A percentile compares a stretch with the other conserved stretches of the same genome.
phyloP scores from a whole-genome alignment of 2,888 invertebrate genomes.

The Malacosoma neustria region DNA sequence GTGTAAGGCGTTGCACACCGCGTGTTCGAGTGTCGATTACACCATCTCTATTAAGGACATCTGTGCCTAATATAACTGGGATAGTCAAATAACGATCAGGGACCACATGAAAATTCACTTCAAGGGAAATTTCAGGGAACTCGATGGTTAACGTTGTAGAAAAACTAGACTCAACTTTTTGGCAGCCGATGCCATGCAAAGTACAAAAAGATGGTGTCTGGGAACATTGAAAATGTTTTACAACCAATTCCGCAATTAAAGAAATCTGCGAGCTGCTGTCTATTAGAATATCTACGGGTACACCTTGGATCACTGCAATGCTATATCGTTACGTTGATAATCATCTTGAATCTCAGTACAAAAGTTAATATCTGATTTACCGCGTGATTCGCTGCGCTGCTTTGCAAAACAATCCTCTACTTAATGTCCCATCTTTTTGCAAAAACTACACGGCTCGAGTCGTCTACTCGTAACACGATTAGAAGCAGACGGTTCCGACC shows the following conservation, averaged over 20 bases:
- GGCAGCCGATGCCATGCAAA: slow-evolving; percentile 10
- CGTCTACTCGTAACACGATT: too few species aligned
- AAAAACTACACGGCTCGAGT: slow-evolving; percentile 12
- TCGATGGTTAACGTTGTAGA: slow-evolving; percentile 13
- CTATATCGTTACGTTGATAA: slow-evolving; percentile 1
- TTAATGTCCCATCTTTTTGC: slow-evolving; percentile 16
- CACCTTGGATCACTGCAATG: slow-evolving; percentile 8
- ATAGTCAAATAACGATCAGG: slow-evolving; percentile 9
- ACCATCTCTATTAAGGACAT: slow-evolving; percentile 14
- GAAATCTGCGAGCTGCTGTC: slow-evolving; percentile 15
- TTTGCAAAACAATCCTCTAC: slow-evolving; percentile 15
- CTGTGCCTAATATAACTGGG: slow-evolving; percentile 16
- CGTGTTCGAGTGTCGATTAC: slow-evolving; percentile 5
- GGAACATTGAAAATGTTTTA: slow-evolving; percentile 12
- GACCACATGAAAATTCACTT: slow-evolving; percentile 16
- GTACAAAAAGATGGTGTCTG: slow-evolving; percentile 6
- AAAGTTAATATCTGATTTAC: slow-evolving; percentile 6
- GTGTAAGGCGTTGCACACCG: slow-evolving; percentile 1
- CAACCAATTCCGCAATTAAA: slow-evolving; percentile 8
- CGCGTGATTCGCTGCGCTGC: slow-evolving; percentile 1
- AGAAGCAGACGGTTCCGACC: too few species aligned
- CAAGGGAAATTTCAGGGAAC: slow-evolving; percentile 12
- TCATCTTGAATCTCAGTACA: slow-evolving; percentile 1
- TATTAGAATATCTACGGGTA: slow-evolving; percentile 14
- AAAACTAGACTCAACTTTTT: slow-evolving; percentile 7